A percentile compares a stretch with the other conserved stretches of the same genome.
phyloP scores from a whole-genome alignment of 2,888 invertebrate genomes.

The Epinotia ramella region DNA sequence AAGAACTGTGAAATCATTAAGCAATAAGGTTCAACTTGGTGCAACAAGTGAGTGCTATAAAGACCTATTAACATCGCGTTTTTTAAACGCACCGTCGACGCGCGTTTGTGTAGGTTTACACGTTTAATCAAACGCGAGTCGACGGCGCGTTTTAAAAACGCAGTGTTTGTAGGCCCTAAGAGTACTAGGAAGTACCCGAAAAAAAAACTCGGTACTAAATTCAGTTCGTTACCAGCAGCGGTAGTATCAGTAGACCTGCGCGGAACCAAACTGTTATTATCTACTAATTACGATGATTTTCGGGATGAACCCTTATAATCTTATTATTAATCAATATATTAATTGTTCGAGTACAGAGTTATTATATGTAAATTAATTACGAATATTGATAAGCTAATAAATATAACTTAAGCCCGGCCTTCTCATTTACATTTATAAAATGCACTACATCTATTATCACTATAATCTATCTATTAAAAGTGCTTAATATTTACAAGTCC shows the following conservation, averaged over 20 bases:
- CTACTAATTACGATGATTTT: constrained; percentile 1
- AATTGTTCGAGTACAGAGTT: constrained; percentile 16
- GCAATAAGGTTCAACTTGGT: not conserved
- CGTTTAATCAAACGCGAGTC: too few species aligned
- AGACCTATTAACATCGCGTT: too few species aligned
- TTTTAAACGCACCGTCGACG: too few species aligned
- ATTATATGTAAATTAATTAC: not conserved
- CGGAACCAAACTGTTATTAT: not conserved
- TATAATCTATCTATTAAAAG: constrained; percentile 26
- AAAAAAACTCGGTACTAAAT: not conserved
- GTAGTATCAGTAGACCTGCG: not conserved
- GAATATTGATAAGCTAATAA: constrained; percentile 3
- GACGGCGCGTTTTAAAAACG: too few species aligned
- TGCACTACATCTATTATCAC: constrained; percentile 25
- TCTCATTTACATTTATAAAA: constrained; percentile 15
- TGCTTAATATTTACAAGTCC: constrained; percentile 1
- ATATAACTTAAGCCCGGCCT: constrained; percentile 28
- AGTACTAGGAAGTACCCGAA: not conserved
- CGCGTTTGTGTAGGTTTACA: too few species aligned
- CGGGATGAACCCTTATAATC: not conserved
- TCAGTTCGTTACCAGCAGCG: not conserved
- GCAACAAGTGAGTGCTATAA: not conserved
- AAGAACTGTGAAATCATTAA: too few species aligned
- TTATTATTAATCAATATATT: constrained; percentile 16
- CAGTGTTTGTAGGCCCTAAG: too few species aligned